Base-by-base conservation (phyloP, 2,113 vertebrate species). In the Poicephalus gulielmi region DNA sequence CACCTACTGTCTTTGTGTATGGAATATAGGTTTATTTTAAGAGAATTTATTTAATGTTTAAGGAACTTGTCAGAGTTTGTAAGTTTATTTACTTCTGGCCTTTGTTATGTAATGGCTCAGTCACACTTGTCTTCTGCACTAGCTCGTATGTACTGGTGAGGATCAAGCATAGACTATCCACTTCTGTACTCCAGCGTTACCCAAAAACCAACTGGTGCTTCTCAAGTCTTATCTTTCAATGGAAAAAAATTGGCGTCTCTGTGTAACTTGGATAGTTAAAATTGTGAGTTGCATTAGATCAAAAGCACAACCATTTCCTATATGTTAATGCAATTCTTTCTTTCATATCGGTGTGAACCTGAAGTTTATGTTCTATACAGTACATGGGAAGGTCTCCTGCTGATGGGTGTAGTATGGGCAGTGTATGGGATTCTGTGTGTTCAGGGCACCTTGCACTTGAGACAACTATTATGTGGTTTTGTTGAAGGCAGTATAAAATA, bases 191-290 rank as follows among this genome's bases (percentile, higher is more conserved):
- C 92, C 93, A 97, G 91, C 82, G n/a, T 96, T 96, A 96, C 25
- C 96, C 78, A 94, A 97, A 92, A 91, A 76, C 44, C 81, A 95
- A 74, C 94, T 95, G 87, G 84, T 96, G 79, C 87, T 39, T 96
- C 94, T 97, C 95, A 94, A 95, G 93, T 91, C 95, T 94, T 95
- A 94, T 93, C 96, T 96, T 95, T 91, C 95, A 96, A 59, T 95
- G 92, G 94, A 95, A 95, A 94, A 96, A 96, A 91, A 89, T 79
- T 92, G 83, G 50, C 55, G 46, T 94, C 90, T 96, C 88, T 96
- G 88, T 95, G 88, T 96, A 92, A 96, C 92, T 97, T 94, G 95
- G 92, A 94, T 96, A 95, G 94, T 94, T 96, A 94, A 94, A 96
- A 94, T 96, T 94, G 92, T 97, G 91, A 96, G 90, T 96, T 95